A percentile compares a stretch with the other conserved stretches of the same genome.
Conservation (phyloP, 2,797 vertebrate species). For the Macropodus opercularis region DNA sequence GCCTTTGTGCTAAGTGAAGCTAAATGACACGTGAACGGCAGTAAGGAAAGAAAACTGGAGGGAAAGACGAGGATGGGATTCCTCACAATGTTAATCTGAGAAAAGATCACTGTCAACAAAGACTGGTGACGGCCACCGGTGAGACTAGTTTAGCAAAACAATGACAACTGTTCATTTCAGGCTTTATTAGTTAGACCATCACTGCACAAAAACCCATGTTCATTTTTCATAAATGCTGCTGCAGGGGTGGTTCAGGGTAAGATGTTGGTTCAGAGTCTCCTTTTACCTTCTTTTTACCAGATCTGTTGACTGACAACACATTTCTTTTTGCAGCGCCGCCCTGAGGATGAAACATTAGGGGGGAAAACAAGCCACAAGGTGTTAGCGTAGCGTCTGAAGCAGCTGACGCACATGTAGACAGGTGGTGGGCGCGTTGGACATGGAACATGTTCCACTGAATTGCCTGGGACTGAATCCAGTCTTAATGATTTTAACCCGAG, state of each 20-base stretch:
- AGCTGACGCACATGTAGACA: too few species aligned
- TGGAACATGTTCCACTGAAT: too few species aligned
- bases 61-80: constrained; percentile 4
- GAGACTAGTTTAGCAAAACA: not conserved
- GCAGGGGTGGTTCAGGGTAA: not conserved
- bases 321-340: constrained; percentile 61
- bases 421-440: too few species aligned
- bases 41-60: constrained; percentile 16
- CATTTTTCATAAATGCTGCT: not conserved
- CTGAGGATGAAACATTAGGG: constrained; percentile 55
- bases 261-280: not conserved
- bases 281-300: constrained; percentile 76
- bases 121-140: too few species aligned
- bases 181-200: not conserved
- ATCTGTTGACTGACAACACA: constrained; percentile 68
- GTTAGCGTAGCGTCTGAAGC: constrained; percentile 15
- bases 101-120: too few species aligned
- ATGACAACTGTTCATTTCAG: not conserved
- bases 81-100: too few species aligned
- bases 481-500: too few species aligned
- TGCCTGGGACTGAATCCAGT: too few species aligned
- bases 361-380: constrained; percentile 25
- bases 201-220: not conserved
- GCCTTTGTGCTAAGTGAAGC: constrained; percentile 7
- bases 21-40: constrained; percentile 21